Evolutionary conservation across 2,113 vertebrate species (phyloP), one percentile per base, ranked within the genome.

Genomic region (Apodemus sylvaticus): DNA sequence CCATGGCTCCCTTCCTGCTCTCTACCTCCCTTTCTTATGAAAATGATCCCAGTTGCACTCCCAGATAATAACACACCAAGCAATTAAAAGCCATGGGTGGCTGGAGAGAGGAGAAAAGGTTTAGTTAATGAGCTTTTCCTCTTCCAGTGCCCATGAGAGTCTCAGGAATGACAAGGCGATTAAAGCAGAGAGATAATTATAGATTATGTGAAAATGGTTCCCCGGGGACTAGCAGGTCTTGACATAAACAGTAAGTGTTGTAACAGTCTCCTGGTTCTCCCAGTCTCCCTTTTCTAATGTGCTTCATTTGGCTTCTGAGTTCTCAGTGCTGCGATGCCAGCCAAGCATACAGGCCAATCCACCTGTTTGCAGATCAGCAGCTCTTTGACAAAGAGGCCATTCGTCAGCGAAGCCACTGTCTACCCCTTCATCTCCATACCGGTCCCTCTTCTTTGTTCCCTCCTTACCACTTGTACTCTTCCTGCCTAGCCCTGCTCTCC

Each of bases 101-200:
- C 98, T 99, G 98, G 98, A 99, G 99, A 99, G 99, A 99, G 99
- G 99, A 99, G 98, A 99, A 99, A 99, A 98, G 98, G 98, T 98
- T 99, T 99, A 99, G 99, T 99, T 99, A 99, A 99, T 99, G 99
- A 99, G 99, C 99, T 99, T 99, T 99, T 98, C 98, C 99, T 99
- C 98, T 98, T 98, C 98, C 98, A 98, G 98, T 98, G 98, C 98
- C 99, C 98, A 98, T 89, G 98, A 99, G 99, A 99, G 98, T 97
- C 97, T 98, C 96, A 85, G 97, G 98, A 98, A 98, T 98, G 98
- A 98, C 97, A 98, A 98, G 98, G 98, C 98, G 98, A 99, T 99
- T 99, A 99, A 99, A 99, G 98, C 98, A 5, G 98, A 98, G 98
- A 99, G 99, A 99, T 99, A 99, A 99, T 99, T 99, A 99, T 99